Evolutionary conservation across 2,797 vertebrate species (phyloP).

Genomic region (Pelochelys cantorii): DNA sequence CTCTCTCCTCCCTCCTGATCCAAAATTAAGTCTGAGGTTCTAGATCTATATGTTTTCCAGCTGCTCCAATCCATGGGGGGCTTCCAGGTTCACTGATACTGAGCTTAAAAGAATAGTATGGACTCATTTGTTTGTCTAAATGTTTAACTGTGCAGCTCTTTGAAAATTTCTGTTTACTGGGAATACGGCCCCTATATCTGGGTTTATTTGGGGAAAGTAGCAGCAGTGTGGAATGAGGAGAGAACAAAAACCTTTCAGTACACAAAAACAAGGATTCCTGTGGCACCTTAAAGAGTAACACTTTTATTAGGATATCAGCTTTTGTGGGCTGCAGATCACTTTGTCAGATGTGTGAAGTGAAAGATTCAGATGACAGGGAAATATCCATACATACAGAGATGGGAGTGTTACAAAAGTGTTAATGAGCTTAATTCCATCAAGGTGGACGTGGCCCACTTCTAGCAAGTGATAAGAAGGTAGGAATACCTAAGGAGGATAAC

Average conservation of each 20-base stretch:
- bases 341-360: no score
- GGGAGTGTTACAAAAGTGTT: no score
- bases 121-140: not conserved
- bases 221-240: not conserved
- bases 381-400: no score
- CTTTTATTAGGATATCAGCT: no score
- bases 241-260: constrained; percentile 6
- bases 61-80: not conserved
- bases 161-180: not conserved
- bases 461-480: no score
- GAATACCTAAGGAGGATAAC: not conserved
- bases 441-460: no score
- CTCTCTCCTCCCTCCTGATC: not conserved
- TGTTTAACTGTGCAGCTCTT: not conserved
- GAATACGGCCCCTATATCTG: not conserved
- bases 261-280: not conserved
- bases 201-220: not conserved
- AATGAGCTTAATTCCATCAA: no score
- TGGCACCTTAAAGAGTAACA: no score
- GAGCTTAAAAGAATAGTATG: not conserved
- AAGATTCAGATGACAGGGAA: no score
- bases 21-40: not conserved
- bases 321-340: no score
- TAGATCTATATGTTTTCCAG: not conserved
- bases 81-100: not conserved